Conservation (phyloP, 2,113 vertebrate species). For the Myanophis thanlyinensis region DNA sequence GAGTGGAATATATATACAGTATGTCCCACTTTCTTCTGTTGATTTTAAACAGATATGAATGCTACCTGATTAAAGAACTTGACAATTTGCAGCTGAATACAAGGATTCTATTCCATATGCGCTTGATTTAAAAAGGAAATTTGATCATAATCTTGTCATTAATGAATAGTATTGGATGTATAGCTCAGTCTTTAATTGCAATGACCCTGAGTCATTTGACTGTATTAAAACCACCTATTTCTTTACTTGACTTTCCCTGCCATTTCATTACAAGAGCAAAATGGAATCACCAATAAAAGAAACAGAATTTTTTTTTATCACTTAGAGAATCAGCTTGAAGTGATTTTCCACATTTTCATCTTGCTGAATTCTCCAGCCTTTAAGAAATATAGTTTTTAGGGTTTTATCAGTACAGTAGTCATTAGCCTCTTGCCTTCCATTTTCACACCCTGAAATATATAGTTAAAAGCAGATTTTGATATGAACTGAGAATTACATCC, state of each 20-base stretch:
- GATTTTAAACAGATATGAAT: background rate
- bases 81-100: background rate
- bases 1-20: background rate
- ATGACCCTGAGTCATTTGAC: background rate
- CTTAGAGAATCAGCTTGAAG: background rate
- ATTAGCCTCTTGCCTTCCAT: background rate
- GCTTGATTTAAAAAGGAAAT: background rate
- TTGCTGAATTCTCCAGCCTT: background rate
- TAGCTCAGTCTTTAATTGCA: background rate
- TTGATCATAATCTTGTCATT: background rate
- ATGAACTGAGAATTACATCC: background rate
- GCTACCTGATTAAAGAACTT: background rate
- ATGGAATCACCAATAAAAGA: background rate
- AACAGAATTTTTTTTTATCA: background rate
- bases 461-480: background rate
- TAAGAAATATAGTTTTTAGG: background rate
- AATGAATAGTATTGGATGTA: background rate
- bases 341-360: background rate
- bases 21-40: background rate
- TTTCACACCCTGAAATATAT: background rate
- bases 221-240: background rate
- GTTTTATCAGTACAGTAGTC: background rate
- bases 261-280: background rate
- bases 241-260: background rate
- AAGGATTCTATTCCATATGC: background rate